Evolutionary conservation across 1,140 invertebrate species (phyloP).

Genomic region (Microplitis demolitor): DNA sequence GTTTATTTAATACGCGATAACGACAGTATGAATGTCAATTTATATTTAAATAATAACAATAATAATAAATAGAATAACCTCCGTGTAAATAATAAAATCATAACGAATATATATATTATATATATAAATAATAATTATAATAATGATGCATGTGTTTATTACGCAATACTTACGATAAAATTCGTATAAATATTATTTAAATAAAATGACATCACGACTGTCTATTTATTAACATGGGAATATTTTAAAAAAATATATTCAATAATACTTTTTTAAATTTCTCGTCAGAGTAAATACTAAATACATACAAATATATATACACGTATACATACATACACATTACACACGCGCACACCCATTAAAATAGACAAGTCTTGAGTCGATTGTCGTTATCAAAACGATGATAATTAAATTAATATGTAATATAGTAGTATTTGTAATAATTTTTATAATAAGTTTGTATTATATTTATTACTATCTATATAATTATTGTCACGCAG

Average conservation of each 20-base stretch:
- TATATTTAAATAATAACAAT: no score
- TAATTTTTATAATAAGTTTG: conserved; percentile 60
- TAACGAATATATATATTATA: neutral
- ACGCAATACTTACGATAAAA: neutral
- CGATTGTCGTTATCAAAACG: conserved; percentile 29
- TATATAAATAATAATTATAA: neutral
- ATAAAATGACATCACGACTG: no score
- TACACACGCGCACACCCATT: neutral
- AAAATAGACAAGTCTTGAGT: conserved; percentile 14
- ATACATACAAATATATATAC: no score
- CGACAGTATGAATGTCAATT: no score
- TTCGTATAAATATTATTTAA: no score
- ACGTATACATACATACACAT: no score
- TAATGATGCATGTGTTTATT: neutral
- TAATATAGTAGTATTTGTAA: conserved; percentile 61
- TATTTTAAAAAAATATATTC: neutral
- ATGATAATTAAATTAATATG: conserved; percentile 42
- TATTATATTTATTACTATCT: conserved; percentile 63
- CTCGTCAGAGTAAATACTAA: no score
- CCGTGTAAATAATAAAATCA: neutral
- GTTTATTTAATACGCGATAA: no score
- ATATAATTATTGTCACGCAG: conserved; percentile 54
- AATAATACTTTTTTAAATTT: no score
- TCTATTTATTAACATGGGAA: neutral
- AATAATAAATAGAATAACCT: no score